A percentile compares a stretch with the other conserved stretches of the same genome.
These are phyloP conservation scores for Chiroxiphia lanceolata DNA, from an alignment of 2,797 vertebrate species.

Conservation along the genomic window DNA sequence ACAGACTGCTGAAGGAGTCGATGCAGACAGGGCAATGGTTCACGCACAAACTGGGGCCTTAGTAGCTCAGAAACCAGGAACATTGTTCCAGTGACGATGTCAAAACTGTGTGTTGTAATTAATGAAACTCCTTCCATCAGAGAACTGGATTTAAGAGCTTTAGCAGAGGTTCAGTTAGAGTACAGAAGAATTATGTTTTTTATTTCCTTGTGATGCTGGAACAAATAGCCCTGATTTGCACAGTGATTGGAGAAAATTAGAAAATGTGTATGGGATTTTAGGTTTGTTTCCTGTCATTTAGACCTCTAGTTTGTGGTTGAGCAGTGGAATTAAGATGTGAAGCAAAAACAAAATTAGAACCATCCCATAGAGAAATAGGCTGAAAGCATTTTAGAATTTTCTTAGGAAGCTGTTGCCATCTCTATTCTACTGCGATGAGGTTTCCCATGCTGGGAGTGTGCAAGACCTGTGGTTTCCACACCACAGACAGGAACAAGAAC, in stretches of 20 bases:
- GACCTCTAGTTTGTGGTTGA: neutral
- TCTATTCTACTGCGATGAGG: neutral
- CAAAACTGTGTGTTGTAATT: neutral
- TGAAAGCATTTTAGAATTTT: neutral
- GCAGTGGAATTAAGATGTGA: neutral
- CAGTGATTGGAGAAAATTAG: neutral
- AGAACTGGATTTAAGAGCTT: neutral
- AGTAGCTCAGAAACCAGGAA: neutral
- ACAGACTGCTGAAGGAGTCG: neutral
- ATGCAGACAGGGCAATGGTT: neutral
- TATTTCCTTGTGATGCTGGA: neutral
- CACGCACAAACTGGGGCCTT: neutral
- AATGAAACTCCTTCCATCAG: neutral
- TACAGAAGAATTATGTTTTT: neutral
- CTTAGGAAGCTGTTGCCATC: neutral
- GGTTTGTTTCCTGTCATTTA: neutral
- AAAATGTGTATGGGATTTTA: neutral
- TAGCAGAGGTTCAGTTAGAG: neutral
- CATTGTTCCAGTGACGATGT: neutral
- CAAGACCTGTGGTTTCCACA: neutral
- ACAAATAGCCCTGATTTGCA: neutral
- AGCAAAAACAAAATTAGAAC: neutral
- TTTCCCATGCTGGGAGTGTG: neutral
- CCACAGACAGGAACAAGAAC: neutral
- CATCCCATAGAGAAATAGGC: neutral